Conservation (phyloP, 2,797 vertebrate species). For the Sphenodon punctatus region DNA sequence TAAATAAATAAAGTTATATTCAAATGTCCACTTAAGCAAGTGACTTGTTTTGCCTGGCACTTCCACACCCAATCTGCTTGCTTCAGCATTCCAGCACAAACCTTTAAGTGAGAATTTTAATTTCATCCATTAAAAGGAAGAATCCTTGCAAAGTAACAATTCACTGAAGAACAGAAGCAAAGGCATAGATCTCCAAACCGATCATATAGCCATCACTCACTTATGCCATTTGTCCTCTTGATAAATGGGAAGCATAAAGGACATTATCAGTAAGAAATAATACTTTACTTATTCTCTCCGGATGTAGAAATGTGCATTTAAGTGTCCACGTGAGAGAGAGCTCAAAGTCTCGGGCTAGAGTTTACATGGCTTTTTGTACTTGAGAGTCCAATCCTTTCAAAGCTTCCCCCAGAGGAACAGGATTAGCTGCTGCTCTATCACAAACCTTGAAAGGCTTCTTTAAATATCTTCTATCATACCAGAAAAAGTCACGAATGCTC, state of each 20-base stretch:
- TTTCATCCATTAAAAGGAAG: not conserved
- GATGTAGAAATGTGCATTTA: slow-evolving; percentile 16
- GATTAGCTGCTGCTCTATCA: not conserved
- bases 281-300: not conserved
- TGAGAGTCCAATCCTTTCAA: slow-evolving; percentile 16
- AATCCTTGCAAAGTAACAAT: not conserved
- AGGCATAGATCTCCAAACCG: not conserved
- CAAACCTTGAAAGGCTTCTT: not conserved
- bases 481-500: not conserved
- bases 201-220: rapidly evolving
- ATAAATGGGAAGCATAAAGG: not conserved
- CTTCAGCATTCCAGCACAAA: rapidly evolving
- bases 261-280: not conserved
- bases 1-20: too few species aligned
- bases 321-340: not conserved
- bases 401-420: not conserved
- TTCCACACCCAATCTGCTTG: not conserved
- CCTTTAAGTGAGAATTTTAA: not conserved
- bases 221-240: not conserved
- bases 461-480: not conserved
- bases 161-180: rapidly evolving
- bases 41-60: not conserved
- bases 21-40: not conserved
- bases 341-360: not conserved
- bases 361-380: not conserved